These are phyloP conservation scores for Muntiacus muntjak DNA, from an alignment of 2,113 vertebrate species.

Conservation along the genomic window DNA sequence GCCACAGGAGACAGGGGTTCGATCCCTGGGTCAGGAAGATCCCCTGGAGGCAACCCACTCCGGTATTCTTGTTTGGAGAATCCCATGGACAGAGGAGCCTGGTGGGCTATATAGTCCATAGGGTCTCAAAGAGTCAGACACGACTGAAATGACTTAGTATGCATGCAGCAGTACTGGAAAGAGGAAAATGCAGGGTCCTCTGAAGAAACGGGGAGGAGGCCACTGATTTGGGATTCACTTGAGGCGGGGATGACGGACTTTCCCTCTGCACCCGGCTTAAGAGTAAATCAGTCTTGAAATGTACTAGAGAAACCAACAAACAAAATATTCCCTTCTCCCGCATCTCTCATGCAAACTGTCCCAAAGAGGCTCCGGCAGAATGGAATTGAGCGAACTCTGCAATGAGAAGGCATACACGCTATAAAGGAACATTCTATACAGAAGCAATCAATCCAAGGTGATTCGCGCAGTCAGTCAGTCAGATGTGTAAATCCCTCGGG, in stretches of 20 bases:
- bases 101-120: background rate
- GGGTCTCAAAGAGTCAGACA: background rate
- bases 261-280: accelerated
- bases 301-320: constrained; percentile 42
- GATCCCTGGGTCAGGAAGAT: background rate
- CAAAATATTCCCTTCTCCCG: background rate
- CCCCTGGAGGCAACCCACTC: background rate
- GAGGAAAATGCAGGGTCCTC: background rate
- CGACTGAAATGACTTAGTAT: background rate
- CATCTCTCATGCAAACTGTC: background rate
- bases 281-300: constrained; percentile 31
- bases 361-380: background rate
- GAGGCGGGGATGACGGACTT: background rate
- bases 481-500: background rate
- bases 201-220: background rate
- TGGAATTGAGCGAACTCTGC: background rate
- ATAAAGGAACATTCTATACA: constrained; percentile 1
- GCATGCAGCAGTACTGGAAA: background rate
- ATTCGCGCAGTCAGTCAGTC: constrained; percentile 30
- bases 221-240: background rate
- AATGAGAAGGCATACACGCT: background rate
- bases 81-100: background rate
- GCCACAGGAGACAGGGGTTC: background rate
- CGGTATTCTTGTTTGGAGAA: background rate
- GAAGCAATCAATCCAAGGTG: constrained; percentile 36